Evolutionary conservation across 1,140 invertebrate species (phyloP), one percentile per base, ranked within the genome.

Genomic region (Schmidtea mediterranea): DNA sequence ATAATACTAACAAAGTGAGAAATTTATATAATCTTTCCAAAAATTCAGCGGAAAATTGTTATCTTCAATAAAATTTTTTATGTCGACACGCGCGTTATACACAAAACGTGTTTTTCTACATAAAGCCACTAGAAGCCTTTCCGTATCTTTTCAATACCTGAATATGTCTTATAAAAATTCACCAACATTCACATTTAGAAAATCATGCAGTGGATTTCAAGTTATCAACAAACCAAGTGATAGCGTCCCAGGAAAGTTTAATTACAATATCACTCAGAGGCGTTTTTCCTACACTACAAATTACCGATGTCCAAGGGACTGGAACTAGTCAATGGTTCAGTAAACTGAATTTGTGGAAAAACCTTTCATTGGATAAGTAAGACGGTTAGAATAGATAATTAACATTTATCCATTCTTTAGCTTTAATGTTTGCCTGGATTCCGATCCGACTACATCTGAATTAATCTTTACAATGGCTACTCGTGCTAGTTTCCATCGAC

Each of bases 291-390:
- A 53, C 55, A 1, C 53, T 66, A 55, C 51, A 54, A 2, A 55
- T 65, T 40, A 60, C 56, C 3, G 64, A 66, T 54, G 60, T 62
- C 10, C 57, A 60, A 9, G 61, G 59, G 22, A 54, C 55, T 41
- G 62, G 62, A 36, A 61, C 60, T 47, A 57, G 59, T 39, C 52
- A 58, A 19, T 56, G 58, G 39, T 58, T 66, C 47, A 65, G 61
- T 53, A 66, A 66, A 53, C 61, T 62, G 48, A 57, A 59, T 45
- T 54, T 66, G 8, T 66, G 62, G 62, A 52, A 55, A 23, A 52
- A 63, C 8, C 62, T 66, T 45, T 61, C 57, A 19, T 50, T 64
- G 19, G 61, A 64, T 53, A 58, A 58, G 61, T 63, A 52, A 53
- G 56, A n/a, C n/a, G 26, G 32, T n/a, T n/a, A n/a, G n/a, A n/a